Percentiles rank a stretch among this genome's conserved stretches.
Evolutionary conservation across 53 echinoderm and acorn worm species (phyloP).

Genomic region (Zoroaster sp.): DNA sequence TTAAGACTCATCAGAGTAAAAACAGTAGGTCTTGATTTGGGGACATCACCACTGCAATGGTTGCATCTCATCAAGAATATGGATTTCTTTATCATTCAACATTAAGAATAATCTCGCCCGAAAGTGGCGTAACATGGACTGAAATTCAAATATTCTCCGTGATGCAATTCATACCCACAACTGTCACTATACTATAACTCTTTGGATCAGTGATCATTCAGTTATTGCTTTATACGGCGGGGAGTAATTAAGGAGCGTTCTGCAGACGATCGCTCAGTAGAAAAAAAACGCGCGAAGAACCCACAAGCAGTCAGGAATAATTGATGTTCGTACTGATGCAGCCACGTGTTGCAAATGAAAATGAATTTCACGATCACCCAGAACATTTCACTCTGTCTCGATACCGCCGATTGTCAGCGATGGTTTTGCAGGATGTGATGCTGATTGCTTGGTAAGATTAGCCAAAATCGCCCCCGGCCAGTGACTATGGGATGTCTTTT

Average conservation of each 20-base stretch:
- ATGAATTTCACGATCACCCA: background rate
- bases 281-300: background rate
- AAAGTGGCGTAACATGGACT: background rate
- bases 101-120: background rate
- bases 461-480: background rate
- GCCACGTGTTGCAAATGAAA: slow-evolving; percentile 6
- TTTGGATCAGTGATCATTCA: too few species aligned
- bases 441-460: slow-evolving; percentile 14
- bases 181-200: too few species aligned
- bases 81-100: background rate
- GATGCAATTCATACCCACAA: too few species aligned
- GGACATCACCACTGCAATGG: too few species aligned
- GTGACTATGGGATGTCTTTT: background rate
- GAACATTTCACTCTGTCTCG: background rate
- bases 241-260: background rate
- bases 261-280: background rate
- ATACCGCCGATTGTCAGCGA: background rate
- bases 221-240: too few species aligned
- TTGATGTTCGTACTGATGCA: background rate
- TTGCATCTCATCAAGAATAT: too few species aligned
- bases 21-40: too few species aligned
- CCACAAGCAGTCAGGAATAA: background rate
- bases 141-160: too few species aligned
- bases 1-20: too few species aligned
- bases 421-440: background rate